Conservation (phyloP, 1,140 invertebrate species). For the Triops longicaudatus region DNA sequence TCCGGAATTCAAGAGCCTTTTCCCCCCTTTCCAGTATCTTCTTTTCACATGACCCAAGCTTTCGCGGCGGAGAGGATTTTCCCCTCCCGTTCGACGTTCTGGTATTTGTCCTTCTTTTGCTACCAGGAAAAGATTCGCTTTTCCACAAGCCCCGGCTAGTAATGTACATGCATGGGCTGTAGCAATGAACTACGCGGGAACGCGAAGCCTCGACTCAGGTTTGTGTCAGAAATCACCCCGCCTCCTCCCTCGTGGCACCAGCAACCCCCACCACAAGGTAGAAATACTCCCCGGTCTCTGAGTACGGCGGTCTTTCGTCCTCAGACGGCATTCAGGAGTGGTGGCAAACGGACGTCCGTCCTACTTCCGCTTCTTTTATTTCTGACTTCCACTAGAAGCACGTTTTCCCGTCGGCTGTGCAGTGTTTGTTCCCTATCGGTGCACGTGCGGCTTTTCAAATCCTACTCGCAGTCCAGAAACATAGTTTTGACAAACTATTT, state of each 20-base stretch:
- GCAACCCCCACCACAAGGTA: not conserved
- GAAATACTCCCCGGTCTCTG: not conserved
- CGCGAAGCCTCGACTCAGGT: not conserved
- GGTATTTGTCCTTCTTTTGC: not conserved
- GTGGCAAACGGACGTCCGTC: not conserved
- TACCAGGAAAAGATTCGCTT: not conserved
- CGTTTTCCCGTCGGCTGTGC: too few relatives aligned
- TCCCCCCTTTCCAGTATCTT: not conserved
- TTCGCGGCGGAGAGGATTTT: not conserved
- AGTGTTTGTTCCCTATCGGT: too few relatives aligned
- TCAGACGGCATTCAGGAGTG: not conserved
- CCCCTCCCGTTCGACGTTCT: not conserved
- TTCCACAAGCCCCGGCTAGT: not conserved
- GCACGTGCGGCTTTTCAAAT: too few relatives aligned
- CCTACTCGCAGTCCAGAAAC: too few relatives aligned
- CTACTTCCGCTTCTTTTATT: not conserved
- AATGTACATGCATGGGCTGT: not conserved
- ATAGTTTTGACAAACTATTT: too few relatives aligned
- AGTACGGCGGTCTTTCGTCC: not conserved
- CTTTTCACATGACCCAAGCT: not conserved
- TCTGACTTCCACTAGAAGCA: too few relatives aligned
- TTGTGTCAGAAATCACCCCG: slow-evolving; percentile 10
- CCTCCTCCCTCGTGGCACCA: not conserved
- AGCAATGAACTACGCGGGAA: not conserved
- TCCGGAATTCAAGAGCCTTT: not conserved